A percentile compares a stretch with the other conserved stretches of the same genome.
phyloP scores from a whole-genome alignment of 2,888 invertebrate genomes.

The Drosophila kuntzei region DNA sequence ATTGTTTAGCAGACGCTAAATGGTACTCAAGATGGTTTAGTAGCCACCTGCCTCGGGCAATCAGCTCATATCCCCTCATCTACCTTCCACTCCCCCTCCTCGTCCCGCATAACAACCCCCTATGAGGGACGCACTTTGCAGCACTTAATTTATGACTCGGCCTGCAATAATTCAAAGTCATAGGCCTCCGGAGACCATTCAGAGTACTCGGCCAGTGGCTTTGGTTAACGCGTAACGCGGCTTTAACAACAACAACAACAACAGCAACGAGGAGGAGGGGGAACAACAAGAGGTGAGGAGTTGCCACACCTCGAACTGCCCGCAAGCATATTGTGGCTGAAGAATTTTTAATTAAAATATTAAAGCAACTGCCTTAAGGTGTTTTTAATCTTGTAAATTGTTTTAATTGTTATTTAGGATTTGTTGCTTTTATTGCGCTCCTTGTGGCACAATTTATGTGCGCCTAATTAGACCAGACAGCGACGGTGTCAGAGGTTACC shows the following conservation, averaged over 20 bases:
- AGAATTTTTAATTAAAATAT: constrained; percentile 81
- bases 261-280: background rate
- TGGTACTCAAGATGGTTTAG: constrained; percentile 39
- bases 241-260: constrained; percentile 28
- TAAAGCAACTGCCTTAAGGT: constrained; percentile 75
- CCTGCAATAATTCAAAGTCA: constrained; percentile 82
- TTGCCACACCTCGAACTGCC: constrained; percentile 25
- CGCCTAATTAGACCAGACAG: constrained; percentile 78
- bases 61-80: background rate
- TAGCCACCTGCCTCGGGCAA: constrained; percentile 15
- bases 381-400: constrained; percentile 82
- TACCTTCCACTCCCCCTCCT: background rate
- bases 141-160: constrained; percentile 78
- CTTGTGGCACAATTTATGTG: constrained; percentile 66
- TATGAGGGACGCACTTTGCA: constrained; percentile 44
- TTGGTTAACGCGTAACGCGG: constrained; percentile 24
- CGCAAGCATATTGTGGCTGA: constrained; percentile 61
- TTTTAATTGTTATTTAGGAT: constrained; percentile 81
- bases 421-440: constrained; percentile 60
- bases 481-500: constrained; percentile 45
- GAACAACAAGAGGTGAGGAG: background rate
- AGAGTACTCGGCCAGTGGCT: constrained; percentile 57
- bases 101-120: constrained; percentile 2
- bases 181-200: constrained; percentile 79
- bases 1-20: constrained; percentile 47